These are phyloP conservation scores for Anguilla japonica DNA, from an alignment of 2,113 vertebrate species.

Conservation along the genomic window DNA sequence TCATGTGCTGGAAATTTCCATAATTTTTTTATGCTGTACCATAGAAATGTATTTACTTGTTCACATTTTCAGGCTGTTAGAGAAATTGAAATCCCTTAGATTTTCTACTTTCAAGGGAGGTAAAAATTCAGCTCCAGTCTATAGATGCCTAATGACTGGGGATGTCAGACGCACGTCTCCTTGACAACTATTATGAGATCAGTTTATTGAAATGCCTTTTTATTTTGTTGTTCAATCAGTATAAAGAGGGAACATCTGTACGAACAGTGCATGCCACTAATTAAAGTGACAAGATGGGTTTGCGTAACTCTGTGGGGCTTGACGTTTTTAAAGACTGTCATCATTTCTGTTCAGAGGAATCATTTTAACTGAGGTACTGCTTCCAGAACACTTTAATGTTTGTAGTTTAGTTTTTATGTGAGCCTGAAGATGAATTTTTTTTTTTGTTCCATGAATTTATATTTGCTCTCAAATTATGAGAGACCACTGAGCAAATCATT, in stretches of 20 bases:
- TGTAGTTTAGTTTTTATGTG: not conserved
- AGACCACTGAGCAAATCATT: not conserved
- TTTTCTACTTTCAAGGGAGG: conserved; percentile 6
- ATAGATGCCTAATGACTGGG: conserved; percentile 9
- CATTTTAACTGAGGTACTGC: not conserved
- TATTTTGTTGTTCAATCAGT: not conserved
- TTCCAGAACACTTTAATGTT: not conserved
- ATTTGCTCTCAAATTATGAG: not conserved
- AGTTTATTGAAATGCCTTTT: not conserved
- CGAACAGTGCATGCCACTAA: conserved; percentile 4
- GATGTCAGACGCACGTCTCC: not conserved
- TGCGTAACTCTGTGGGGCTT: no score
- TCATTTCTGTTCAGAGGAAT: not conserved
- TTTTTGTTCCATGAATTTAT: not conserved
- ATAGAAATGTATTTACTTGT: conserved; percentile 18
- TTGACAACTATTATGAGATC: conserved; percentile 7
- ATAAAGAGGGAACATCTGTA: conserved; percentile 10
- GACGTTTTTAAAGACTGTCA: not conserved
- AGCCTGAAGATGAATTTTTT: not conserved
- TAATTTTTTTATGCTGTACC: not conserved
- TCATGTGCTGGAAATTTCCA: conserved; percentile 11
- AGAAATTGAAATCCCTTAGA: not conserved
- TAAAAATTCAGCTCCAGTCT: not conserved
- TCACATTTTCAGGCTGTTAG: conserved; percentile 1
- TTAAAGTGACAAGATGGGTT: conserved; percentile 12